Base-by-base conservation (phyloP, 1,140 invertebrate genomes). In the Lineus longissimus region DNA sequence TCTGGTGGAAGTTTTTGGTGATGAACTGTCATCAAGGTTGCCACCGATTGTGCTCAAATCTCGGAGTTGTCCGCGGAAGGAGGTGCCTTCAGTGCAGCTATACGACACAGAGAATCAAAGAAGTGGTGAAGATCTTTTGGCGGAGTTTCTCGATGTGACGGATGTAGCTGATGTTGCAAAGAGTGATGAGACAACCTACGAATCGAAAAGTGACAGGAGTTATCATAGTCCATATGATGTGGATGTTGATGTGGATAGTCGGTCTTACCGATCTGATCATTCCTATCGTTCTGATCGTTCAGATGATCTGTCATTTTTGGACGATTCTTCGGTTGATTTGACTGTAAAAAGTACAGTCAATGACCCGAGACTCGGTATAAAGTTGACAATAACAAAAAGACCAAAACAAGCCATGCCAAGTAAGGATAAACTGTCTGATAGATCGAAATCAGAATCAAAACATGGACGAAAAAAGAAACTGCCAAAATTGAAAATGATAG, bases 1-100 rank as follows among this genome's bases (percentile, higher is more conserved):
- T 56, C 68, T 80, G 59, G 73, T 70, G 40, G 72, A 76, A 43
- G 75, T 73, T 66, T 81, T 81, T 73, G 80, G 80, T 36, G 80
- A 81, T 58, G 68, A 69, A 60, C 62, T 82, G 29, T 60, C 73
- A 4, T 61, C 70, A 17, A 65, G 66, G 29, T 59, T 81, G 2
- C 74, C 75, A 27, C 59, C 61, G n/a, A 61, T 67, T 45, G 29
- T 72, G 25, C 70, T 68, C 19, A 19, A 61, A 51, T 55, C 56
- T 23, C 59, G 60, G 29, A 68, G 76, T 41, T 74, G 69, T 45
- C 61, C 61, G 36, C 61, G 59, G 55, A 65, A 66, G 30, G 66
- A 51, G 25, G 66, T 70, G n/a, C 59, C 67, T 36, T 61, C 60
- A 25, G 56, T 76, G 1, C 71, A 59, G 31, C 69, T 74, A 15